A percentile compares a stretch with the other conserved stretches of the same genome.
phyloP scores from a whole-genome alignment of 2,888 invertebrate genomes.

The Aproaerema taeniolella region DNA sequence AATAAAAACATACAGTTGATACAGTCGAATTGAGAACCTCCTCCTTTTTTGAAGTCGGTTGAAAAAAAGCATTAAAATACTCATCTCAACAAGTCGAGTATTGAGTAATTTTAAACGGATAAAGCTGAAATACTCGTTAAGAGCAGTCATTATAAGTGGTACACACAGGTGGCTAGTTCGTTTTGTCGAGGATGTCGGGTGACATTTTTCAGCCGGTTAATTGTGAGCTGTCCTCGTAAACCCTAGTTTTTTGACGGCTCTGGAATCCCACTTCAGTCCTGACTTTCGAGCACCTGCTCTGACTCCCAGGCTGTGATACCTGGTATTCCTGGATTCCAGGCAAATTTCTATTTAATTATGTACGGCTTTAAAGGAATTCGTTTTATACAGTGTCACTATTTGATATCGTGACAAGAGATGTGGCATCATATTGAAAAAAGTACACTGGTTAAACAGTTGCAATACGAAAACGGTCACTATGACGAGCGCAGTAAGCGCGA shows the following conservation, averaged over 20 bases:
- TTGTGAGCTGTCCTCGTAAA: conserved; percentile 42
- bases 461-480: too few relatives aligned
- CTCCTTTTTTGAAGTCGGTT: too few relatives aligned
- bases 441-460: too few relatives aligned
- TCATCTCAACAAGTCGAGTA: too few relatives aligned
- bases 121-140: conserved; percentile 29
- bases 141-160: conserved; percentile 33
- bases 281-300: conserved; percentile 50
- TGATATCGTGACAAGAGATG: too few relatives aligned
- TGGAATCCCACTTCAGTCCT: conserved; percentile 42
- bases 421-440: not conserved
- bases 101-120: conserved; percentile 18
- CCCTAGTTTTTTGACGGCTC: conserved; percentile 55
- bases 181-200: conserved; percentile 56
- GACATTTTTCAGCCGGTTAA: conserved; percentile 68
- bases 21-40: too few relatives aligned
- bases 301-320: conserved; percentile 29
- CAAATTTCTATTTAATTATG: too few relatives aligned
- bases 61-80: too few relatives aligned
- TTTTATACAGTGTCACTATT: too few relatives aligned
- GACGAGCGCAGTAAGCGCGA: too few relatives aligned
- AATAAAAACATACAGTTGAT: too few relatives aligned
- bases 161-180: conserved; percentile 45
- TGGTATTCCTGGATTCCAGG: not conserved
- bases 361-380: too few relatives aligned